Conservation (phyloP, 2,888 invertebrate genomes). For the Nymphalis polychloros region DNA sequence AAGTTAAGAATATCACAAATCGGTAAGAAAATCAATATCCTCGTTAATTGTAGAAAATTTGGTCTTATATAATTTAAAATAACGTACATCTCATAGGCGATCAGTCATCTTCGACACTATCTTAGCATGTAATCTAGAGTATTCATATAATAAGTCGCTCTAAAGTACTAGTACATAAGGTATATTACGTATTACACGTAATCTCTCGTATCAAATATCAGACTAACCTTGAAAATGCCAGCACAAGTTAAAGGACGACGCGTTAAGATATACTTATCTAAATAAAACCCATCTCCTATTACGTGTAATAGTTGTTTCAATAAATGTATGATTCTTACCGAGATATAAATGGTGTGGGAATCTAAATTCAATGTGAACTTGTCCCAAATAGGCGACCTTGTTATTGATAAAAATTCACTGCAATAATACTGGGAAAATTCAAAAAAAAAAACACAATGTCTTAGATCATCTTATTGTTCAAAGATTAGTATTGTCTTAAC, state of each 20-base stretch:
- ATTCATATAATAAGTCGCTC: not conserved
- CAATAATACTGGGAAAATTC: conserved; percentile 30
- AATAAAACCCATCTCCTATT: not conserved
- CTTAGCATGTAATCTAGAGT: conserved; percentile 43
- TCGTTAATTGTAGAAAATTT: no score
- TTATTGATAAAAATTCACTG: conserved; percentile 18
- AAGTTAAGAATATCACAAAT: no score
- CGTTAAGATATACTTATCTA: conserved; percentile 13
- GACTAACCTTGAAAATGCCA: conserved; percentile 33
- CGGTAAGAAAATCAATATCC: no score
- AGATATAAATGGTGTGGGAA: conserved; percentile 6
- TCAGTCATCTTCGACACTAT: conserved; percentile 60
- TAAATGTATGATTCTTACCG: not conserved
- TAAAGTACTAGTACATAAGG: conserved; percentile 23
- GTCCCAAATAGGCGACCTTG: conserved; percentile 7
- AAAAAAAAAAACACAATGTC: conserved; percentile 9
- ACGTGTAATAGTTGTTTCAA: not conserved
- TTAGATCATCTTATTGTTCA: conserved; percentile 17
- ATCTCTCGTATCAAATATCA: conserved; percentile 28
- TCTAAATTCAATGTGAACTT: conserved; percentile 26
- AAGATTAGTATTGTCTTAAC: conserved; percentile 16
- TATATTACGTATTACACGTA: conserved; percentile 11
- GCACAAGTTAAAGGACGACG: conserved; percentile 32
- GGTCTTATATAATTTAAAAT: conserved; percentile 1
- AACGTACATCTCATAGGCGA: not conserved